Evolutionary conservation across 2,797 vertebrate species (phyloP), one percentile per base, ranked within the genome.

Genomic region (Mallotus villosus): DNA sequence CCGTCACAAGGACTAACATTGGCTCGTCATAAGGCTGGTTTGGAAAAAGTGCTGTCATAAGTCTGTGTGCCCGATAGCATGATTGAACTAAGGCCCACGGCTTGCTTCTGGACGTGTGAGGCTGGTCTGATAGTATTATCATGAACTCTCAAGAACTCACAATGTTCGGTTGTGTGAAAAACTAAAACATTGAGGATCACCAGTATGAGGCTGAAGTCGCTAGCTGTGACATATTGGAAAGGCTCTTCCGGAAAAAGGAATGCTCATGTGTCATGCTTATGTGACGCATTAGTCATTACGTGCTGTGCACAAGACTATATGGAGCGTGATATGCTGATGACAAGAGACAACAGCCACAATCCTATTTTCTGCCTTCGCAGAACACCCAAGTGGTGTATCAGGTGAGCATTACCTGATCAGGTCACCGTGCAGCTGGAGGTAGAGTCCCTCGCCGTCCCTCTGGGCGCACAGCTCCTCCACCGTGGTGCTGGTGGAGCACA

Each of bases 341-440:
- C 41, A 41, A 41, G 27, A 27, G 27, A 27, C 11, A 46, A 46
- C 41, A 46, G 41, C 41, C 12, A 2, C 41, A 12, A 46, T 46
- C 41, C 41, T 46, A 14, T 46, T 46, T 46, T 46, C 41, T 14
- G 9, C 34, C 34, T 37, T 37, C 34, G 6, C 34, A 37, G 34
- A 37, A 0, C 34, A 46, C 41, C 41, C 2, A 14, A 8, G 41
- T 2, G 12, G 41, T 2, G 41, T 2, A 12, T 46, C 41, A 46
- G 22, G 69, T 46, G 32, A 4, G 24, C 27, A 22, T 84, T 90
- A 98, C 97, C 96, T 97, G 91, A 97, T 89, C 37, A 97, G 87
- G 85, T 98, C 97, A 86, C 97, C 97, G 0, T 99, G 96, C 73
- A 98, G 92, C 78, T 99, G 97, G 78, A 98, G 80, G 63, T 95